phyloP scores from a whole-genome alignment of 2,888 invertebrate species.

The Drosophila birchii region DNA sequence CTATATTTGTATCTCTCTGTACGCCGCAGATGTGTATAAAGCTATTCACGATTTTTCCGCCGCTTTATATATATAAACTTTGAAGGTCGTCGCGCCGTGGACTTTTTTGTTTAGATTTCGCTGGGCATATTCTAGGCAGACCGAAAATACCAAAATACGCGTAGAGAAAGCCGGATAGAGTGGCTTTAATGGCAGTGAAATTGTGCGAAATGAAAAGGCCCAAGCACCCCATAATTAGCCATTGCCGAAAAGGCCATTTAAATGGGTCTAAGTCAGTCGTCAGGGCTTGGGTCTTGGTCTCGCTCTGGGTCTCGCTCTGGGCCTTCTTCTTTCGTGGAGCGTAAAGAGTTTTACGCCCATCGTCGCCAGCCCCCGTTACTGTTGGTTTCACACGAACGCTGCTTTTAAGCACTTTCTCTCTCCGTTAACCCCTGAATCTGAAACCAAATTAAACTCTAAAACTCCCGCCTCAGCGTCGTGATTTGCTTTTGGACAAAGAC shows the following conservation, averaged over 20 bases:
- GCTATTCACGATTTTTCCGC: constrained; percentile 72
- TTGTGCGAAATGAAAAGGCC: constrained; percentile 63
- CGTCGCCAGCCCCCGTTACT: constrained; percentile 52
- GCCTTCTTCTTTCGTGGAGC: constrained; percentile 57
- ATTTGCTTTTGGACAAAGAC: constrained; percentile 82
- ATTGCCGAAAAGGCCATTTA: constrained; percentile 68
- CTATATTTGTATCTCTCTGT: constrained; percentile 47
- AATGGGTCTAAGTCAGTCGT: constrained; percentile 44
- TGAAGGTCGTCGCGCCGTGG: constrained; percentile 72
- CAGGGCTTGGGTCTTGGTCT: constrained; percentile 28
- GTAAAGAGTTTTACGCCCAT: constrained; percentile 58
- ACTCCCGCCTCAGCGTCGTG: constrained; percentile 69
- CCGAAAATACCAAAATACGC: constrained; percentile 22
- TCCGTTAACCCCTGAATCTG: constrained; percentile 52
- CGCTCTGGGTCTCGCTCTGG: constrained; percentile 22
- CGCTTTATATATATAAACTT: constrained; percentile 71
- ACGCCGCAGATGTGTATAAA: constrained; percentile 64
- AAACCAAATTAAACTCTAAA: constrained; percentile 32
- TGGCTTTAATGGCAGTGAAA: constrained; percentile 59
- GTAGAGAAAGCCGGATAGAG: constrained; percentile 61
- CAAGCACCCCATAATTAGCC: constrained; percentile 69
- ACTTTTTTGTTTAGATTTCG: constrained; percentile 77
- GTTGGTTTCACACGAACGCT: constrained; percentile 79
- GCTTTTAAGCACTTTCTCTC: constrained; percentile 73
- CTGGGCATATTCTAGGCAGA: constrained; percentile 56